A percentile compares a stretch with the other conserved stretches of the same genome.
These are phyloP conservation scores for Eolophus roseicapilla DNA, from an alignment of 2,113 vertebrate genomes.

Conservation along the genomic window DNA sequence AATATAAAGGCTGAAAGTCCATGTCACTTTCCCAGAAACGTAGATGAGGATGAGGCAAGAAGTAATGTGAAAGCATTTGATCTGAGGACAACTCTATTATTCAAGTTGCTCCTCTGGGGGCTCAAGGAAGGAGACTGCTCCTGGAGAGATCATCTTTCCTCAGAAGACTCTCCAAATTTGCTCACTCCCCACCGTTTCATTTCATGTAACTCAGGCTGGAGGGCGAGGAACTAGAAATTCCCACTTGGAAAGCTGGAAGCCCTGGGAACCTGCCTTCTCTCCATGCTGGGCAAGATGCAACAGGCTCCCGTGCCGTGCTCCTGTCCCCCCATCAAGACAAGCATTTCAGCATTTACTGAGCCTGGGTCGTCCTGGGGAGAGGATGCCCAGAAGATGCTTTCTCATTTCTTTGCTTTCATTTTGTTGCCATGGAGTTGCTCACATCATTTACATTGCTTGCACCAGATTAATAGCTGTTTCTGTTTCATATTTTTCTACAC, in stretches of 20 bases:
- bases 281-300: neutral
- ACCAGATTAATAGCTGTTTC: neutral
- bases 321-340: too few species aligned
- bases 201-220: too few species aligned
- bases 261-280: neutral
- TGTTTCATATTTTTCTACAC: neutral
- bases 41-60: neutral
- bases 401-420: neutral
- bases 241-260: neutral
- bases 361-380: neutral
- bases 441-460: neutral
- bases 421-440: neutral
- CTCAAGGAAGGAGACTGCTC: too few species aligned
- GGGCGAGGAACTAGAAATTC: neutral
- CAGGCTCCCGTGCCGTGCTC: slow-evolving; percentile 33
- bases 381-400: neutral
- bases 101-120: neutral
- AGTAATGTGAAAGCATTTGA: neutral
- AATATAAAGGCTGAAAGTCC: neutral
- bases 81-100: neutral
- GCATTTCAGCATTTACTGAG: neutral
- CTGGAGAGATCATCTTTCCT: neutral
- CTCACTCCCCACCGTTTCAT: neutral
- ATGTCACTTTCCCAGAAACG: neutral
- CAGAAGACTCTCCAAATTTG: neutral